Conservation (phyloP, 2,797 vertebrate genomes). For the Lycodopsis pacificus region DNA sequence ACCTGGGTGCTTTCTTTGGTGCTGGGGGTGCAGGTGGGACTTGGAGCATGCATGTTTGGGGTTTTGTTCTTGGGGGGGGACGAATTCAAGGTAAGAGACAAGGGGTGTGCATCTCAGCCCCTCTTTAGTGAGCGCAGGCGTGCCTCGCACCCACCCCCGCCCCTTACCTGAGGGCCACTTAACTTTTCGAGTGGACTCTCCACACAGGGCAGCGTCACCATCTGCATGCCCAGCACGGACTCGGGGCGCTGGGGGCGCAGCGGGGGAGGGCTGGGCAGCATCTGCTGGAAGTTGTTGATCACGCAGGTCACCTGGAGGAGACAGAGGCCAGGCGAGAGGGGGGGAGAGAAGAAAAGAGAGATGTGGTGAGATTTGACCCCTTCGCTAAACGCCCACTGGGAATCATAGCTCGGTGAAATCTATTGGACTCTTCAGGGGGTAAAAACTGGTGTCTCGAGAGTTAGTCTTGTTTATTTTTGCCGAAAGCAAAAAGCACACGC, state of each 20-base stretch:
- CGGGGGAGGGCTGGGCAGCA: constrained; percentile 61
- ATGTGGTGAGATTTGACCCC: not conserved
- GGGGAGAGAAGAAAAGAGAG: not conserved
- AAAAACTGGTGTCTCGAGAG: not conserved
- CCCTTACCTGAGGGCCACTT: constrained; percentile 94
- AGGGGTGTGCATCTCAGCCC: constrained; percentile 50
- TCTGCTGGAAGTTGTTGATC: constrained; percentile 92
- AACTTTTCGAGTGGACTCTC: constrained; percentile 94
- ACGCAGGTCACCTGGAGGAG: constrained; percentile 89
- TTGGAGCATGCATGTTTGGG: constrained; percentile 43
- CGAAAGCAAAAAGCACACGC: not conserved
- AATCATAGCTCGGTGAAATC: not conserved
- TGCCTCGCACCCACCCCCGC: constrained; percentile 58
- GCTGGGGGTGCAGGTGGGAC: constrained; percentile 23
- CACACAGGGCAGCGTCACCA: constrained; percentile 85
- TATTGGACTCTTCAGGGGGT: too few relatives aligned
- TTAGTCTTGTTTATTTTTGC: not conserved
- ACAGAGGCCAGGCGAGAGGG: not conserved
- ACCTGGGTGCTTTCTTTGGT: constrained; percentile 16
- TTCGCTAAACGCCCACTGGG: not conserved
- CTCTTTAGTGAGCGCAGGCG: constrained; percentile 41
- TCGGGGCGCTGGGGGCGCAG: constrained; percentile 79
- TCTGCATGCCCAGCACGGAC: constrained; percentile 83
- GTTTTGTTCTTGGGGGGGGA: not conserved
- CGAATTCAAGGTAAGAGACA: constrained; percentile 63